A percentile compares a stretch with the other conserved stretches of the same genome.
Conservation (phyloP, 2,797 vertebrate genomes). For the Galago senegalensis region DNA sequence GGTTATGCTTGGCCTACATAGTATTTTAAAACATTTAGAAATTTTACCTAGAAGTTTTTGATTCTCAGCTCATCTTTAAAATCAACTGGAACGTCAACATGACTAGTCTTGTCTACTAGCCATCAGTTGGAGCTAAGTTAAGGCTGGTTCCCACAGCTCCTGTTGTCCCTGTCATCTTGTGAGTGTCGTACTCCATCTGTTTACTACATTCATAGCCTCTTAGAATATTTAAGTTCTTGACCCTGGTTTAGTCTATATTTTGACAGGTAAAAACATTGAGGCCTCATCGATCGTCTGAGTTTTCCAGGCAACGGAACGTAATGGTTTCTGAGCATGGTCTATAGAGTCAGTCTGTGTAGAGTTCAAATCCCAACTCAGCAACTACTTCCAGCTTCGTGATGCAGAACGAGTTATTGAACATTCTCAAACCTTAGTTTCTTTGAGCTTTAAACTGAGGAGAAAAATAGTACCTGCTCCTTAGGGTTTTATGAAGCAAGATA, state of each 20-base stretch:
- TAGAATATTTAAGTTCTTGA: background rate
- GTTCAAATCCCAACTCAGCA: constrained; percentile 11
- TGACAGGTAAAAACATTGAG: background rate
- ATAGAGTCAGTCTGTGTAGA: background rate
- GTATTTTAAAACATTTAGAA: constrained; percentile 27
- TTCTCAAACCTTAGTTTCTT: background rate
- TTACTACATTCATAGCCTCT: background rate
- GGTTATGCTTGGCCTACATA: background rate
- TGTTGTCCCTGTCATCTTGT: background rate
- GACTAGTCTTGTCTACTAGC: background rate
- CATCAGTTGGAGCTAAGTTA: background rate
- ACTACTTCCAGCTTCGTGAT: background rate
- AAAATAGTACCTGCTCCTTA: background rate
- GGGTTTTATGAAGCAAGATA: background rate
- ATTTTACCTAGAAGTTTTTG: background rate
- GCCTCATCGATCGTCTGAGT: background rate
- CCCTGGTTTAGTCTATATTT: background rate
- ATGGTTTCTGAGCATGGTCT: background rate
- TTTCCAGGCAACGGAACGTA: background rate
- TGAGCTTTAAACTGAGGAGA: background rate
- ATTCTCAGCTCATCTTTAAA: background rate
- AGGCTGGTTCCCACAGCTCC: too few relatives aligned
- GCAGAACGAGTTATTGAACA: background rate
- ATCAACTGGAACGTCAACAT: background rate
- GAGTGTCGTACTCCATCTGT: background rate